Evolutionary conservation across 2,113 vertebrate species (phyloP).

Genomic region (Eublepharis macularius): DNA sequence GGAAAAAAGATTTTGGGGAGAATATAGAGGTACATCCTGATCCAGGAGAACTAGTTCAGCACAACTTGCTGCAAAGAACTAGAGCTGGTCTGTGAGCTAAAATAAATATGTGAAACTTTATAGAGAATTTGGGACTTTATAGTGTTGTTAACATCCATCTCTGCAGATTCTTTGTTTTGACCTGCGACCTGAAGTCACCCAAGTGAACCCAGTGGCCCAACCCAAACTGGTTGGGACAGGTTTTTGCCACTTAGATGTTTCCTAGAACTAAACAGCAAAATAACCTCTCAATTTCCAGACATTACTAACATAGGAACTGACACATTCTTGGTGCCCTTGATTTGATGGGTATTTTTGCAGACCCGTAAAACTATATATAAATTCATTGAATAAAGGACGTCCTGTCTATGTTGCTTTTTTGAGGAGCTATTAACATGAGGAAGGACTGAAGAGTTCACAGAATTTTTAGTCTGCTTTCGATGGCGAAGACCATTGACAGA

Average conservation of each 20-base stretch:
- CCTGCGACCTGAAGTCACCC: not conserved
- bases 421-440: not conserved
- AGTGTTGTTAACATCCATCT: too few relatives aligned
- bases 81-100: not conserved
- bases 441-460: not conserved
- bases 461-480: not conserved
- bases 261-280: not conserved
- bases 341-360: not conserved
- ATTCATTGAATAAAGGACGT: not conserved
- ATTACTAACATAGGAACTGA: not conserved
- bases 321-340: not conserved
- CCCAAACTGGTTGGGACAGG: not conserved
- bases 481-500: not conserved
- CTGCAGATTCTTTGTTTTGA: not conserved
- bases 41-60: not conserved
- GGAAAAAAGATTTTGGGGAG: too few relatives aligned
- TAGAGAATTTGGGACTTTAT: not conserved
- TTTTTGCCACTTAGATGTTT: not conserved
- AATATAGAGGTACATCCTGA: not conserved
- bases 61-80: not conserved
- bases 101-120: not conserved
- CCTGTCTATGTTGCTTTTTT: not conserved
- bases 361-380: constrained; percentile 5
- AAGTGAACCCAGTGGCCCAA: not conserved
- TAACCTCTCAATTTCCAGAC: not conserved